Percentiles rank a stretch among this genome's conserved stretches.
Evolutionary conservation across 2,888 invertebrate species (phyloP).

Genomic region (Drosophila maculinotata): DNA sequence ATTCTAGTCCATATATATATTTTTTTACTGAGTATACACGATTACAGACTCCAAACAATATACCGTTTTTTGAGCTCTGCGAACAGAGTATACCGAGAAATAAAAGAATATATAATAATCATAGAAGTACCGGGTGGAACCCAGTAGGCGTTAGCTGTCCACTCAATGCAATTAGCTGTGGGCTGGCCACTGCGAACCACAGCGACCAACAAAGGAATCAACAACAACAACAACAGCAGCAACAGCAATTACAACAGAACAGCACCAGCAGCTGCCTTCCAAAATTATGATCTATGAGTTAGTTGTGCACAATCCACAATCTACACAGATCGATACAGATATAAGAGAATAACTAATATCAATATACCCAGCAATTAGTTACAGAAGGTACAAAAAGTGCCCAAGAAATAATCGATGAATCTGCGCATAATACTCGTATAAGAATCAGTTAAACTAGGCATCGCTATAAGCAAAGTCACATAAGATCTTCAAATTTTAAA

Average conservation of each 20-base stretch:
- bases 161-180: constrained; percentile 70
- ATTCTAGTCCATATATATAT: no score
- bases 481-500: not conserved
- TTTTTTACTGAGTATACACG: no score
- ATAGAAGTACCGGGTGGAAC: not conserved
- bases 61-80: no score
- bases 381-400: not conserved
- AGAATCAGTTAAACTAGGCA: no score
- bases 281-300: constrained; percentile 17
- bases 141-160: constrained; percentile 63
- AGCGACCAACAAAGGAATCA: constrained; percentile 4
- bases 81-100: no score
- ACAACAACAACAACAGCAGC: not conserved
- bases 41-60: not conserved
- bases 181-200: constrained; percentile 7
- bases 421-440: no score
- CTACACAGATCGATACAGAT: constrained; percentile 11
- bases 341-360: constrained; percentile 1
- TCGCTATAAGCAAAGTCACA: not conserved
- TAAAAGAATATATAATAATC: not conserved
- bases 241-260: constrained; percentile 6
- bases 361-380: constrained; percentile 4
- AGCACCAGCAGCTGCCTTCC: constrained; percentile 27
- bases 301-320: constrained; percentile 17
- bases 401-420: no score